phyloP scores from a whole-genome alignment of 2,797 vertebrate species.

The Pantherophis vulpinus region DNA sequence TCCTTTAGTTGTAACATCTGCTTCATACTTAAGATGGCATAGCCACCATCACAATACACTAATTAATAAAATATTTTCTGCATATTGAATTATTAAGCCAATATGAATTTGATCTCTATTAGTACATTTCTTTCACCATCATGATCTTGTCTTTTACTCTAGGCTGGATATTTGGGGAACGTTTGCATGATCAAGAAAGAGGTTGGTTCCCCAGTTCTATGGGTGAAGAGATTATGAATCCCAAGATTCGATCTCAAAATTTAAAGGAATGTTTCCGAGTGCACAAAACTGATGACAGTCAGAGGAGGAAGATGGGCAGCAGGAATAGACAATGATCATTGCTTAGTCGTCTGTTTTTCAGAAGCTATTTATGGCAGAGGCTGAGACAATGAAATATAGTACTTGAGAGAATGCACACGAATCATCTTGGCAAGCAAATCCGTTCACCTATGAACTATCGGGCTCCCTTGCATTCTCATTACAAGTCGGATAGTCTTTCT shows the following conservation, averaged over 20 bases:
- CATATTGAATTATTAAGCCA: neutral
- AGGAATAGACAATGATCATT: slow-evolving; percentile 73
- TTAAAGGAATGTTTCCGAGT: slow-evolving; percentile 89
- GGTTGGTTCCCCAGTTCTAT: slow-evolving; percentile 94
- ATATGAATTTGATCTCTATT: neutral
- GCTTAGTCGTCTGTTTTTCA: neutral
- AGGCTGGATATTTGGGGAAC: slow-evolving; percentile 96
- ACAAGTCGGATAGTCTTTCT: neutral
- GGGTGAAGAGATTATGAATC: slow-evolving; percentile 90
- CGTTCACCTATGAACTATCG: neutral
- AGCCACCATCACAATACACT: neutral
- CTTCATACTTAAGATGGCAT: neutral
- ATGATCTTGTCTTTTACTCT: slow-evolving; percentile 20
- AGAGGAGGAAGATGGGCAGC: slow-evolving; percentile 78
- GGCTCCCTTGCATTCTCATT: neutral
- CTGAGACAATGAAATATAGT: neutral
- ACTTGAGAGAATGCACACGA: neutral
- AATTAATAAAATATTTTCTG: neutral
- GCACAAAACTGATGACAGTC: slow-evolving; percentile 85
- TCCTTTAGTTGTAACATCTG: neutral
- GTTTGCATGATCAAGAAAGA: slow-evolving; percentile 91
- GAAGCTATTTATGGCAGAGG: slow-evolving; percentile 26
- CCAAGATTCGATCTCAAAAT: slow-evolving; percentile 91
- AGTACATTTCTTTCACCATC: neutral
- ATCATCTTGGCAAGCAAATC: fast-evolving